Evolutionary conservation across 2,888 invertebrate species (phyloP), one percentile per base, ranked within the genome.

Genomic region (Nymphalis urticae): DNA sequence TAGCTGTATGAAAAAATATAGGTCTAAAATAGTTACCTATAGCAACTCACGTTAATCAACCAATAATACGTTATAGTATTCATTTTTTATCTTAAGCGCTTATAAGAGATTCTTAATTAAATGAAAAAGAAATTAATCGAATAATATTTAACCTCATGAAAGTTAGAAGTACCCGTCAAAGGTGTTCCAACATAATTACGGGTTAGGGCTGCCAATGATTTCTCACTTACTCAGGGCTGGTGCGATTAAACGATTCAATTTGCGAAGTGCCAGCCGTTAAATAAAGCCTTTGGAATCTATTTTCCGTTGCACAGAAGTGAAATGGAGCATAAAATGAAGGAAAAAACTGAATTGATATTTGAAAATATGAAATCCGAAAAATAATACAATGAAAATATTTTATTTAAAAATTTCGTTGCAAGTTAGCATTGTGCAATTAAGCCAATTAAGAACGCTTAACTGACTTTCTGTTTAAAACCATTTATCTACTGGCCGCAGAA

Each of bases 371-470:
- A 81, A 78, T n/a, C 17, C 32, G 54, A 56, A 56, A 56, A 24
- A 56, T 56, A 56, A 56, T 56, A 27, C 27, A 56, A 13, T 19
- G 24, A 32, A 58, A 58, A 58, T 42, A 8, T 13, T 58, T 42
- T 58, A 58, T 42, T 58, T 42, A 13, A 42, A 58, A 19, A 42
- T 42, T 58, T 58, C 19, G 36, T 36, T n/a, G 58, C 13, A 13
- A 58, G 42, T 19, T 19, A 58, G 13, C 77, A 82, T 79, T 80
- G 78, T 80, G 82, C 82, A 88, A 87, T 88, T 85, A 87, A 87
- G 86, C 87, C 85, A 87, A 89, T 88, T 87, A 87, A 81, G 85
- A 79, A 80, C 86, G 82, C 82, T 85, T 86, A 88, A 88, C 84
- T 86, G n/a, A 32, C 32, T 32, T 56, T 56, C 32, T 56, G 32